phyloP scores from a whole-genome alignment of 2,113 vertebrate species.

The Diphyllodes magnificus region DNA sequence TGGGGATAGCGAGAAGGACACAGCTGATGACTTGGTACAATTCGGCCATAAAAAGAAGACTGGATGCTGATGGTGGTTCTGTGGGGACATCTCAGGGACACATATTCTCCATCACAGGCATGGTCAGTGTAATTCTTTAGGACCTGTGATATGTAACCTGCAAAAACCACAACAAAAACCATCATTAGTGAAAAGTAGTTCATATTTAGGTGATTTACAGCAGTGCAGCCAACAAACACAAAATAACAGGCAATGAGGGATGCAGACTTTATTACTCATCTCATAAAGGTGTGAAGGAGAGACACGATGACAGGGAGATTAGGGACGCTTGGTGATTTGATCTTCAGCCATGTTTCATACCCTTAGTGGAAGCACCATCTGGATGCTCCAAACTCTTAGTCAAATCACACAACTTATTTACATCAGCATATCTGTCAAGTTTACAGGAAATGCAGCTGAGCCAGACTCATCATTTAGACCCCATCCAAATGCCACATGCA shows the following conservation, averaged over 20 bases:
- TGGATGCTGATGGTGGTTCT: conserved; percentile 88
- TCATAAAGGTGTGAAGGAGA: not conserved
- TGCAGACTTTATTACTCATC: not conserved
- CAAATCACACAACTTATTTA: not conserved
- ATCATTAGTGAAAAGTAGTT: not conserved
- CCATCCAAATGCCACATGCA: not conserved
- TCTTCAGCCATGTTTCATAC: not conserved
- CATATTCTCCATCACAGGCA: conserved; percentile 85
- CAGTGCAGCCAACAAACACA: not conserved
- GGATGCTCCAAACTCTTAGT: not conserved
- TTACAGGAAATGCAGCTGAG: not conserved
- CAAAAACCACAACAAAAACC: not conserved
- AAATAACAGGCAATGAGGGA: not conserved
- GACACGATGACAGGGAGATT: accelerated
- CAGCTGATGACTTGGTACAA: conserved; percentile 72
- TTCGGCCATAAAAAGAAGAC: conserved; percentile 86
- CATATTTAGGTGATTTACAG: not conserved
- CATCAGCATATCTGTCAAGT: not conserved
- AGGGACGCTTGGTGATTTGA: not conserved
- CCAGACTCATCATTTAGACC: not conserved
- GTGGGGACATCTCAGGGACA: conserved; percentile 84
- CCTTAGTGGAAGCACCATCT: not conserved
- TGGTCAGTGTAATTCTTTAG: conserved; percentile 85
- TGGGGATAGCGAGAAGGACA: conserved; percentile 77
- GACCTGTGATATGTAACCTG: conserved; percentile 84